Evolutionary conservation across 1,140 invertebrate genomes (phyloP).

Genomic region (Drosophila murphyi): DNA sequence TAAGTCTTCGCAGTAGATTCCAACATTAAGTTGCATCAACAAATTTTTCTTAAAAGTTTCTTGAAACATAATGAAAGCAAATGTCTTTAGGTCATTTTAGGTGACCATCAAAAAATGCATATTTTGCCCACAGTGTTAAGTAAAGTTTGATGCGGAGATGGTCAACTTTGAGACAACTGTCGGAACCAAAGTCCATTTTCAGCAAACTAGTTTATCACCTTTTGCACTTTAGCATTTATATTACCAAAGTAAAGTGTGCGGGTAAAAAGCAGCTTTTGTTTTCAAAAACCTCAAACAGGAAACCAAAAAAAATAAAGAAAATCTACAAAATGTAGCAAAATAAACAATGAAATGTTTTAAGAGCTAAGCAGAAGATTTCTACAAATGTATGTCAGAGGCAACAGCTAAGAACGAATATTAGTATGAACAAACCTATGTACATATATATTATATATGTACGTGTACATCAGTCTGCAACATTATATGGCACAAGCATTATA

Average conservation of each 20-base stretch:
- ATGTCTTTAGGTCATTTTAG: too few species aligned
- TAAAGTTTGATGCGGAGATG: neutral
- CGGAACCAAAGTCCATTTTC: slow-evolving; percentile 37
- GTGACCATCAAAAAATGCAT: neutral
- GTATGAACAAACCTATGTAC: slow-evolving; percentile 22
- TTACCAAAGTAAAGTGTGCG: slow-evolving; percentile 51
- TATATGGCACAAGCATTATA: slow-evolving; percentile 2
- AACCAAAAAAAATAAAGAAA: slow-evolving; percentile 2
- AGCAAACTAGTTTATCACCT: slow-evolving; percentile 50
- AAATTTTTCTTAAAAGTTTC: too few species aligned
- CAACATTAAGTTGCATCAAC: too few species aligned
- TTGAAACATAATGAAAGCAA: too few species aligned
- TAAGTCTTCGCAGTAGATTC: too few species aligned
- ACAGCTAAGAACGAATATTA: slow-evolving; percentile 32
- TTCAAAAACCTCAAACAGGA: slow-evolving; percentile 27
- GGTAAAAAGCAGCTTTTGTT: slow-evolving; percentile 47
- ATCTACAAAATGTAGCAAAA: slow-evolving; percentile 1
- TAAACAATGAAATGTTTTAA: slow-evolving; percentile 16
- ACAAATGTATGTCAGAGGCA: slow-evolving; percentile 26
- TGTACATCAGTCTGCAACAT: slow-evolving; percentile 7
- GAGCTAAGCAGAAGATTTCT: slow-evolving; percentile 6
- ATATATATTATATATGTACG: neutral
- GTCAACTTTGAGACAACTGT: slow-evolving; percentile 52
- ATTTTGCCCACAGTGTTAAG: neutral
- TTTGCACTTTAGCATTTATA: slow-evolving; percentile 51